Evolutionary conservation across 1,140 invertebrate genomes (phyloP).

Genomic region (Apis dorsata): DNA sequence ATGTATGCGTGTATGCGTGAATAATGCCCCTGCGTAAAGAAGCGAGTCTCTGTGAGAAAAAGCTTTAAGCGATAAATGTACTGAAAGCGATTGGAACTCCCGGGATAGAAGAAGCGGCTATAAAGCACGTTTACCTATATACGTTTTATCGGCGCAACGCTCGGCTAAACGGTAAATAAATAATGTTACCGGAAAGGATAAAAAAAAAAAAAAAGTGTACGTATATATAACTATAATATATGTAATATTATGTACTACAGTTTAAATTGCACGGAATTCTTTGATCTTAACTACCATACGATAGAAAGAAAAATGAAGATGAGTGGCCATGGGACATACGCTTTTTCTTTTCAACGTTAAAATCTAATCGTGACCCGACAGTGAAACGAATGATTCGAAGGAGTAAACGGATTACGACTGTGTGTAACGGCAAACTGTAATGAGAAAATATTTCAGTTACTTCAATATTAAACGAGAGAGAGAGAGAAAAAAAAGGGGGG

Average conservation of each 20-base stretch:
- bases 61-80: conserved; percentile 47
- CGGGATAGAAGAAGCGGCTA: conserved; percentile 47
- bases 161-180: conserved; percentile 32
- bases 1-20: conserved; percentile 31
- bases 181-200: conserved; percentile 7
- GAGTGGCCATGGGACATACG: conserved; percentile 73
- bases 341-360: conserved; percentile 27
- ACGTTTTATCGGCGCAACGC: conserved; percentile 31
- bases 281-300: conserved; percentile 13
- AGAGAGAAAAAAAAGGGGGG: background rate
- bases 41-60: conserved; percentile 49
- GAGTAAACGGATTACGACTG: background rate
- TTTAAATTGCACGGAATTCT: background rate
- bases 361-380: conserved; percentile 11
- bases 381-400: conserved; percentile 20
- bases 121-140: conserved; percentile 44
- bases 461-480: background rate
- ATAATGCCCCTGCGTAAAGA: conserved; percentile 46
- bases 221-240: background rate
- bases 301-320: conserved; percentile 43
- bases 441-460: conserved; percentile 3
- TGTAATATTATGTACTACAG: background rate
- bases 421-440: conserved; percentile 16
- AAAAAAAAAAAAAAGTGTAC: background rate
- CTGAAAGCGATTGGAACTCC: conserved; percentile 38